Evolutionary conservation across 92 coral and sea anemone genomes (phyloP).

Genomic region (Muricea muricata): DNA sequence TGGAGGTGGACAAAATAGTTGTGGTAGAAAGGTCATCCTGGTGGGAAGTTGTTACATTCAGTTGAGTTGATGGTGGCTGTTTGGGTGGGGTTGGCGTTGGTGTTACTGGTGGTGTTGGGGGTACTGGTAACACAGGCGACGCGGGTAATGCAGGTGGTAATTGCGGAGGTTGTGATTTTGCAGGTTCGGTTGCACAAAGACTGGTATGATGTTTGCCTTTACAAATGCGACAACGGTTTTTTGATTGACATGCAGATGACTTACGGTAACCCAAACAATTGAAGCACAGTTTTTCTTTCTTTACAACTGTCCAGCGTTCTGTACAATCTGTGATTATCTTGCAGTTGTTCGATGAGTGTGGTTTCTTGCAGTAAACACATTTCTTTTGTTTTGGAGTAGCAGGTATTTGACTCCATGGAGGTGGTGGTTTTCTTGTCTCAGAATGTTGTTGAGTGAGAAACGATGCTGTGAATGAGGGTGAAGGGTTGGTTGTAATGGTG

Average conservation of each 20-base stretch:
- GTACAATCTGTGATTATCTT: slow-evolving; percentile 20
- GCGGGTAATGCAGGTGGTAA: neutral
- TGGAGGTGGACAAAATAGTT: too few species aligned
- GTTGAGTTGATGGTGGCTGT: too few species aligned
- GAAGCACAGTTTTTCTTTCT: slow-evolving; percentile 45
- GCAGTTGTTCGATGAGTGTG: slow-evolving; percentile 43
- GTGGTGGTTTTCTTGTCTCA: neutral
- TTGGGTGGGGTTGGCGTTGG: neutral
- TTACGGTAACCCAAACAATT: slow-evolving; percentile 60
- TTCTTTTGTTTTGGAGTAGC: slow-evolving; percentile 20
- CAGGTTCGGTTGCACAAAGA: slow-evolving; percentile 39
- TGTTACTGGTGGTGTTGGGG: too few species aligned
- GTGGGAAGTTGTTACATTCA: too few species aligned
- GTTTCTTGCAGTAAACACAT: slow-evolving; percentile 46
- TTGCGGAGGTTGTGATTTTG: too few species aligned
- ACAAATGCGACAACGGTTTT: slow-evolving; percentile 55
- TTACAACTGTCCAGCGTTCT: slow-evolving; percentile 45
- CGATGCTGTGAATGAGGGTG: slow-evolving; percentile 12
- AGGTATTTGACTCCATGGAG: neutral
- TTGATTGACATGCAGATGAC: slow-evolving; percentile 55
- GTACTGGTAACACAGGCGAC: neutral
- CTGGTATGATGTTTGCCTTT: slow-evolving; percentile 68
- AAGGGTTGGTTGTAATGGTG: neutral
- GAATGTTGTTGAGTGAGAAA: slow-evolving; percentile 26
- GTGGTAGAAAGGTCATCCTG: too few species aligned